Conservation (phyloP, 1,140 invertebrate species). For the Scaptodrosophila lebanonensis region DNA sequence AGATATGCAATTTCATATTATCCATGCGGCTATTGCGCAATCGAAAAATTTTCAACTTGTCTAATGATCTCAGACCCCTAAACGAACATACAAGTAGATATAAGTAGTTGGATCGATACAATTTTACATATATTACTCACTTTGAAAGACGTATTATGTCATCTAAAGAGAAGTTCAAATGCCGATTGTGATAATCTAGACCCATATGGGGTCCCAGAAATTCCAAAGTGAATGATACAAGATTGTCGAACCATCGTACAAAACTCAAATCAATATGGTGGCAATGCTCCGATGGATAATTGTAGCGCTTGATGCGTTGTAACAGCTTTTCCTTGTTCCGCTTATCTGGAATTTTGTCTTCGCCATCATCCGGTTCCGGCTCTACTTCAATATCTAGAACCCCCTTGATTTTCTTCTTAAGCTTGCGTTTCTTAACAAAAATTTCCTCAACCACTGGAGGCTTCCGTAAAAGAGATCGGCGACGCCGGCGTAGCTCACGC, state of each 20-base stretch:
- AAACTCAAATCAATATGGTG: slow-evolving; percentile 58
- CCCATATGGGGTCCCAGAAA: slow-evolving; percentile 47
- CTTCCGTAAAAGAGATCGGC: not conserved
- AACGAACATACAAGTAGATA: not conserved
- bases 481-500: slow-evolving; percentile 3
- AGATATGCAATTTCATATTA: slow-evolving; percentile 33
- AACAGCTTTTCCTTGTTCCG: slow-evolving; percentile 45
- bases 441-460: not conserved
- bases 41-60: slow-evolving; percentile 49
- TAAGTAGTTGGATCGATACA: not conserved
- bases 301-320: slow-evolving; percentile 6
- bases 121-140: slow-evolving; percentile 2
- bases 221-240: slow-evolving; percentile 45
- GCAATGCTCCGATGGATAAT: slow-evolving; percentile 53
- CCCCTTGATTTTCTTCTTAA: not conserved
- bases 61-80: slow-evolving; percentile 31
- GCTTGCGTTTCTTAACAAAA: slow-evolving; percentile 35
- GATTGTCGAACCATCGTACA: slow-evolving; percentile 42
- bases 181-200: slow-evolving; percentile 43
- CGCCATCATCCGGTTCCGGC: slow-evolving; percentile 41
- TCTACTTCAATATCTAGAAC: slow-evolving; percentile 43
- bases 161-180: slow-evolving; percentile 50
- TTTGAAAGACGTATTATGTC: slow-evolving; percentile 44
- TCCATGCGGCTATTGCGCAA: slow-evolving; percentile 58
- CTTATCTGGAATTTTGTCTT: slow-evolving; percentile 32